These are phyloP conservation scores for Sycobia sp. DNA, from an alignment of 1,140 invertebrate species.

Conservation along the genomic window DNA sequence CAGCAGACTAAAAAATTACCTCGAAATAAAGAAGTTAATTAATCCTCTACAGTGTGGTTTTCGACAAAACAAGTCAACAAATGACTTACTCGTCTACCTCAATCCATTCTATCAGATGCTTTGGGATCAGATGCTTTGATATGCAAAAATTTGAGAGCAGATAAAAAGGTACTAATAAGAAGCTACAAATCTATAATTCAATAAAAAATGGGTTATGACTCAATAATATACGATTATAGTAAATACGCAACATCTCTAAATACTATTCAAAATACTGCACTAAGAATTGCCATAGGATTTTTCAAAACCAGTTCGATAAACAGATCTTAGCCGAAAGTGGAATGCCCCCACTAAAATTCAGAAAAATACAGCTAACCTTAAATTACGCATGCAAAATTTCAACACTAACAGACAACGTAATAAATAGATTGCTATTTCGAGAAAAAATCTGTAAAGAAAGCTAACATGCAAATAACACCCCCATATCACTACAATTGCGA, in stretches of 20 bases:
- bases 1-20: conserved; percentile 22
- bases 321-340: neutral
- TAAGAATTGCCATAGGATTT: neutral
- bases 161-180: neutral
- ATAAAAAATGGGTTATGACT: neutral
- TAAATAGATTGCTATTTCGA: no score
- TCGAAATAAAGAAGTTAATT: conserved; percentile 37
- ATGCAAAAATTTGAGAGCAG: conserved; percentile 22
- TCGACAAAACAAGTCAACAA: neutral
- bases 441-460: no score
- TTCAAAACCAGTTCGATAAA: neutral
- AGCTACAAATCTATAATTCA: neutral
- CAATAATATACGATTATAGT: neutral
- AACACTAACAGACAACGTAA: no score
- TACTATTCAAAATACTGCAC: neutral
- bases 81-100: no score
- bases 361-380: neutral
- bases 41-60: conserved; percentile 21
- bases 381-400: neutral
- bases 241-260: neutral
- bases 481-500: no score
- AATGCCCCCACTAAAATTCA: neutral
- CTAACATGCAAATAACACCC: no score
- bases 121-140: conserved; percentile 15
- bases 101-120: no score